These are phyloP conservation scores for Tinea pellionella DNA, from an alignment of 2,888 invertebrate genomes.

Conservation along the genomic window DNA sequence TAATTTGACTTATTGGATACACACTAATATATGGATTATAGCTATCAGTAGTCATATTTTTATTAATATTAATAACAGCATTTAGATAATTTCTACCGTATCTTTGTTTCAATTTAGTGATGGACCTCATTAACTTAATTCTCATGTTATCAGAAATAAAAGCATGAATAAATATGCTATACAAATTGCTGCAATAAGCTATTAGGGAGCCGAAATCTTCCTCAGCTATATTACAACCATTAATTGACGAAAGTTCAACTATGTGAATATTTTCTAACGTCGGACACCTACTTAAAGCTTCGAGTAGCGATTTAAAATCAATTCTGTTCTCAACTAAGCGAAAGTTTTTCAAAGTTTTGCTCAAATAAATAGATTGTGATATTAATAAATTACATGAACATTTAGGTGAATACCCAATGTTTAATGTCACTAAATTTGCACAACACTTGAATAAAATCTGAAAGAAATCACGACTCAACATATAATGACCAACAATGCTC, in stretches of 20 bases:
- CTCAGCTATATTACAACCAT: neutral
- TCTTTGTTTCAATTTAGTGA: conserved; percentile 31
- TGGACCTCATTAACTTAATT: conserved; percentile 24
- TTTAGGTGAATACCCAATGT: conserved; percentile 15
- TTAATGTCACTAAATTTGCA: conserved; percentile 37
- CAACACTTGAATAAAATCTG: conserved; percentile 38
- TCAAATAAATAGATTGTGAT: neutral
- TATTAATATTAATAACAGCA: conserved; percentile 19
- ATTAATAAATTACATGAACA: neutral
- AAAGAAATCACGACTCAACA: conserved; percentile 33
- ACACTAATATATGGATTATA: conserved; percentile 7
- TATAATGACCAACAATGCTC: conserved; percentile 30
- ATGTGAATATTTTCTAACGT: conserved; percentile 42
- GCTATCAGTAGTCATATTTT: neutral
- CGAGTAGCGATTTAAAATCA: conserved; percentile 35
- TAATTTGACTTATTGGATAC: neutral
- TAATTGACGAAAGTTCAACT: neutral
- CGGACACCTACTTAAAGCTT: conserved; percentile 34
- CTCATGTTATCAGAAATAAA: conserved; percentile 24
- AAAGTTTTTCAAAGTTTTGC: conserved; percentile 36
- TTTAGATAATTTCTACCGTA: conserved; percentile 28
- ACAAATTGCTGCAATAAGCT: conserved; percentile 37
- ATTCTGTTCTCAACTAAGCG: conserved; percentile 36
- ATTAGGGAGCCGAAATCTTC: conserved; percentile 23
- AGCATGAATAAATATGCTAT: conserved; percentile 34